phyloP scores from a whole-genome alignment of 2,888 invertebrate species.

The Erebia aethiops region DNA sequence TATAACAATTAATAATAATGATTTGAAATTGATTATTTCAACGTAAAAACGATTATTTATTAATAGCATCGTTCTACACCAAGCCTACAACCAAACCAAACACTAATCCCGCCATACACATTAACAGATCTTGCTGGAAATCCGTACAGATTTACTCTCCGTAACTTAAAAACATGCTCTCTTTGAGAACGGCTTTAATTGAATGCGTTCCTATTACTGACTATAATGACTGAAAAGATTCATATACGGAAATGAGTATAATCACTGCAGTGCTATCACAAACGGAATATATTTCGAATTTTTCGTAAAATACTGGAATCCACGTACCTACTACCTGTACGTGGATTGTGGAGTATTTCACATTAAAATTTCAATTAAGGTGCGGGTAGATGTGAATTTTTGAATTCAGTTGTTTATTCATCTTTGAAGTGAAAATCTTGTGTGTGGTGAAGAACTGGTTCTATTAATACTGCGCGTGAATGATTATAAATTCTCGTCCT shows the following conservation, averaged over 20 bases:
- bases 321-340: background rate
- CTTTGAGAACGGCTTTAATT: constrained; percentile 68
- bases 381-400: constrained; percentile 16
- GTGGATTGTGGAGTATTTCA: constrained; percentile 21
- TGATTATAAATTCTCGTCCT: no score
- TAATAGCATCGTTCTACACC: constrained; percentile 36
- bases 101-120: constrained; percentile 77
- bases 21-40: background rate
- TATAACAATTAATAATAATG: no score
- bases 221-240: constrained; percentile 38
- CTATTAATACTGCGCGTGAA: background rate
- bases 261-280: constrained; percentile 23
- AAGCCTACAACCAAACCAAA: constrained; percentile 64
- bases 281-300: constrained; percentile 28
- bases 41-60: background rate
- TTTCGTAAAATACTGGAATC: constrained; percentile 20
- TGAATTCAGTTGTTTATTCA: constrained; percentile 11
- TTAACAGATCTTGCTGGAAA: constrained; percentile 67
- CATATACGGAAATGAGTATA: constrained; percentile 26
- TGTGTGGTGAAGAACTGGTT: background rate
- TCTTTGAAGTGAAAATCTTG: constrained; percentile 1
- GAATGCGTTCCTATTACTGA: constrained; percentile 50
- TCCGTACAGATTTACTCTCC: constrained; percentile 57
- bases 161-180: constrained; percentile 50
- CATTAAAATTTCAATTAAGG: constrained; percentile 25